phyloP scores from a whole-genome alignment of 1,140 invertebrate genomes.

The Papilio aristodemus region DNA sequence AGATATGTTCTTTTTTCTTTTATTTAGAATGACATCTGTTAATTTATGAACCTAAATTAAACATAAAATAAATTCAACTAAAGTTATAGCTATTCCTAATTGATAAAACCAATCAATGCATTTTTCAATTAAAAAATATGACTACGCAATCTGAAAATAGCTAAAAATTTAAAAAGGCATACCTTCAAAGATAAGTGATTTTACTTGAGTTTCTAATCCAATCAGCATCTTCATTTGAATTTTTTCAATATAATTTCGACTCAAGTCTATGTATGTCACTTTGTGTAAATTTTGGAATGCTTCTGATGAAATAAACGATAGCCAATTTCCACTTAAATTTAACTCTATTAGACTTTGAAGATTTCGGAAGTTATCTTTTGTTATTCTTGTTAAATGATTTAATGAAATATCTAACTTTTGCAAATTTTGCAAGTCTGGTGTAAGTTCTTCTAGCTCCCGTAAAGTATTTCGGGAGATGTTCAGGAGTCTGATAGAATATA shows the following conservation, averaged over 20 bases:
- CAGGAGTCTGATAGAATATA: constrained; percentile 85
- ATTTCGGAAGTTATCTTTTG: constrained; percentile 87
- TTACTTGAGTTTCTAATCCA: constrained; percentile 90
- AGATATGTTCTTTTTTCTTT: too few relatives aligned
- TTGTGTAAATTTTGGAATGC: constrained; percentile 90
- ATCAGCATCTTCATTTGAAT: constrained; percentile 88
- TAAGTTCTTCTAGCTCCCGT: constrained; percentile 91
- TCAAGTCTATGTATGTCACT: constrained; percentile 89
- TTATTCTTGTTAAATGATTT: constrained; percentile 90
- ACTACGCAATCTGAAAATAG: not conserved
- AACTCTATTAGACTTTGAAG: constrained; percentile 88
- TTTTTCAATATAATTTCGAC: constrained; percentile 91
- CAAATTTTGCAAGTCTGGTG: constrained; percentile 87
- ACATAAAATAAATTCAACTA: too few relatives aligned
- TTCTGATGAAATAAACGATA: constrained; percentile 88
- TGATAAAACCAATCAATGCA: too few relatives aligned
- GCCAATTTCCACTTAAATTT: constrained; percentile 90
- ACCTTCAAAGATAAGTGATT: constrained; percentile 89
- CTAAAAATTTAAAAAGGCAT: constrained; percentile 48
- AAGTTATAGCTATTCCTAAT: too few relatives aligned
- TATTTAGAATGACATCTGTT: too few relatives aligned
- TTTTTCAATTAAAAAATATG: too few relatives aligned
- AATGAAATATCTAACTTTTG: constrained; percentile 90
- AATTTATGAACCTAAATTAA: too few relatives aligned
- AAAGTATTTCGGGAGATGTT: constrained; percentile 92